These are phyloP conservation scores for Sipha maydis DNA, from an alignment of 2,888 invertebrate genomes.

Conservation along the genomic window DNA sequence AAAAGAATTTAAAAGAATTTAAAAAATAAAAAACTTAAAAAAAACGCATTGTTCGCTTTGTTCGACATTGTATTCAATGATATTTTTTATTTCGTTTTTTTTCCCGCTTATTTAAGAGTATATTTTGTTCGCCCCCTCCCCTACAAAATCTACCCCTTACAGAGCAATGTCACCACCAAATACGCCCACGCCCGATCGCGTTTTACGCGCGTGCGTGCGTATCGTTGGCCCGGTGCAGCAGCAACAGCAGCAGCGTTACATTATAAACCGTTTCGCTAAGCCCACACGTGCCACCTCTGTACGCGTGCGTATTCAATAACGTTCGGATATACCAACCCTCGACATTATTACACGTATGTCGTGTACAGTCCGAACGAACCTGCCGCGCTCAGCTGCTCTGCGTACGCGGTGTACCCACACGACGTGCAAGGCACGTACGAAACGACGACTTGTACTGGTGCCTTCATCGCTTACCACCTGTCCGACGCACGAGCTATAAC, in stretches of 20 bases:
- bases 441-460: background rate
- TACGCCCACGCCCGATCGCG: background rate
- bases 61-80: too few relatives aligned
- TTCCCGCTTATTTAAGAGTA: too few relatives aligned
- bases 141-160: background rate
- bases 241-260: background rate
- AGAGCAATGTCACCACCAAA: background rate
- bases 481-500: constrained; percentile 56
- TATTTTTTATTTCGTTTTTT: too few relatives aligned
- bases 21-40: too few relatives aligned
- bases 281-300: constrained; percentile 9
- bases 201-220: background rate
- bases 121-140: too few relatives aligned
- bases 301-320: background rate
- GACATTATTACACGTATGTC: background rate
- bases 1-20: too few relatives aligned
- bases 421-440: background rate
- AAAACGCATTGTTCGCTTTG: too few relatives aligned
- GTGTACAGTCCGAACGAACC: background rate
- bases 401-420: background rate
- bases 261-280: background rate
- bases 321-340: background rate
- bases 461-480: constrained; percentile 41
- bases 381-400: background rate
- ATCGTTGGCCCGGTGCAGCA: background rate